Base-by-base conservation (phyloP, 2,888 invertebrate genomes). In the Eupithecia inturbata region DNA sequence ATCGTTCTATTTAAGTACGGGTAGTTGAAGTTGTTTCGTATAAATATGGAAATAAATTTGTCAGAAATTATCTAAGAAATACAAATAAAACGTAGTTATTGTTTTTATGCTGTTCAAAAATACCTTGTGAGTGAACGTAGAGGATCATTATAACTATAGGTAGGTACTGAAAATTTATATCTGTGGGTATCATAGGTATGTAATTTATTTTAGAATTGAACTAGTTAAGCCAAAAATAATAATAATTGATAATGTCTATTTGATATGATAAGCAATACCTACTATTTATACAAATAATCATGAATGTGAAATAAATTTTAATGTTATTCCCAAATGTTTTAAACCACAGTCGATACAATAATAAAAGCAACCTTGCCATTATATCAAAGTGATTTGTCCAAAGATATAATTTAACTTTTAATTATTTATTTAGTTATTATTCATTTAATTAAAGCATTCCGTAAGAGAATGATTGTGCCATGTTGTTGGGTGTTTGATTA, bases 381-480 rank as follows among this genome's bases (percentile, higher is more conserved):
- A 77, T 80, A 85, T 82, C 85, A 88, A 85, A 88, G 91, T 91
- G 88, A 91, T 90, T 83, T 85, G 83, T 85, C 92, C 92, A 91
- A 92, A 92, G 92, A 88, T 85, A 81, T 82, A 81, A 83, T 84
- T 77, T 84, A 84, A 85, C 84, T 84, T 83, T 82, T 33, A 1
- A 33, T 19, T 81, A 62, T 77, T 79, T 82, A 67, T 79, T 80
- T 72, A 74, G 82, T 74, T 73, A n/a, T 22, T 14, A 36, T 68
- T 76, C 66, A 76, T 77, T 74, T 73, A 74, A 10, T 53, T 22
- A 53, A 53, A 77, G 77, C 81, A 81, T 80, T 82, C 82, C 82
- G 75, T 73, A 71, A 72, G 74, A 79, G 82, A 79, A 82, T 82
- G 80, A 80, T 73, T 79, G 82, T 82, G 82, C 82, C 82, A 82